phyloP scores from a whole-genome alignment of 2,797 vertebrate species.

The Synaphobranchus kaupii region DNA sequence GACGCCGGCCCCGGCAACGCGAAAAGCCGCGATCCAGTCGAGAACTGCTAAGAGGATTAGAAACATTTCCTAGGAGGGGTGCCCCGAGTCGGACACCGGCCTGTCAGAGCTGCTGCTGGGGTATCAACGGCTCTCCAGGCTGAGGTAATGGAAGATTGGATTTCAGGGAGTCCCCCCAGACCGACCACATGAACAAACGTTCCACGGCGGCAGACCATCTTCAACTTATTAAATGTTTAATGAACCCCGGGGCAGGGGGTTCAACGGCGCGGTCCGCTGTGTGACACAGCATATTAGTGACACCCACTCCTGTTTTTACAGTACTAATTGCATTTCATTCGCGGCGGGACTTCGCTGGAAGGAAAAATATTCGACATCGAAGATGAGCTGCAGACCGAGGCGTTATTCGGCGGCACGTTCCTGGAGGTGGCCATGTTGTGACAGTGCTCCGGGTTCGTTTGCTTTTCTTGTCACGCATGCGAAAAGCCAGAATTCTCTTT shows the following conservation, averaged over 20 bases:
- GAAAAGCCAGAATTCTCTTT: neutral
- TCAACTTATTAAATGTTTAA: neutral
- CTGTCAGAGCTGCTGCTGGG: neutral
- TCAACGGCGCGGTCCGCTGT: neutral
- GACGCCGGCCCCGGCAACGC: neutral
- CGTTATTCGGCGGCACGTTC: neutral
- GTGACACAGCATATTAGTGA: neutral
- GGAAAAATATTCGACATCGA: neutral
- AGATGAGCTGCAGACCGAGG: slow-evolving; percentile 9
- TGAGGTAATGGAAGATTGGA: neutral
- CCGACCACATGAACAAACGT: neutral
- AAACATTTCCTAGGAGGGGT: neutral
- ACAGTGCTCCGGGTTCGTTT: slow-evolving; percentile 16
- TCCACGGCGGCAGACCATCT: neutral
- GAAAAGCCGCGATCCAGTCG: neutral
- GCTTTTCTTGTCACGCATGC: slow-evolving; percentile 28
- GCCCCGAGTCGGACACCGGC: neutral
- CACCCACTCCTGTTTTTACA: neutral
- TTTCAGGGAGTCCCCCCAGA: neutral
- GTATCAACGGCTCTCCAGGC: neutral
- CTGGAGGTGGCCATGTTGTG: neutral
- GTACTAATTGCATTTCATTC: neutral
- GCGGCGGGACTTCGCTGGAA: slow-evolving; percentile 1
- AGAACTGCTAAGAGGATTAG: slow-evolving; percentile 17
- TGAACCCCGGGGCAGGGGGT: neutral